Evolutionary conservation across 2,113 vertebrate species (phyloP), one percentile per base, ranked within the genome.

Genomic region (Semnornis frantzii): DNA sequence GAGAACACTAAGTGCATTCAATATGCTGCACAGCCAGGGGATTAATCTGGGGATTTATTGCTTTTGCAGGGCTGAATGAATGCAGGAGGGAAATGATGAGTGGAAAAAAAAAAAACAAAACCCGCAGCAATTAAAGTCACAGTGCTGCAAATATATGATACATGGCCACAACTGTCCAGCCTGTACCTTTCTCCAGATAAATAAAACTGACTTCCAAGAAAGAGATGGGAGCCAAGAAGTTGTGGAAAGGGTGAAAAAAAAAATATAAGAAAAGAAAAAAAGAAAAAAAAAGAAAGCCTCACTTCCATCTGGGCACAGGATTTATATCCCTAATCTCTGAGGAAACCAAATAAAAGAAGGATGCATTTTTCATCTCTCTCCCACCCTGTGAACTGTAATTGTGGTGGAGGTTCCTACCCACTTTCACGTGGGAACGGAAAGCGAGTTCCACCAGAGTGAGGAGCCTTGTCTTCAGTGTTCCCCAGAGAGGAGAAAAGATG

Each of bases 301-400:
- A 12, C 5, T 80, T 94, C 75, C 72, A 74, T 92, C 55, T 89
- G 79, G 82, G 91, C 64, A 87, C 18, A 27, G 79, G 87, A 77
- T 89, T 94, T 91, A 62, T 60, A 83, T 64, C 85, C 76, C 30
- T 89, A 85, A 95, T 92, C 89, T 97, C 91, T 28, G 69, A 91
- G 91, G 91, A 90, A 94, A 90, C 82, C 57, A 68, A 89, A 31
- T 48, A 90, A 83, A 82, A 87, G 31, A 83, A 74, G 65, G 94
- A 89, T 65, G 54, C 37, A 82, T 93, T 95, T 94, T 94, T 97
- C 85, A 75, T 87, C 64, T 72, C 84, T 57, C 60, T 85, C 75
- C 72, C 33, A 1, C 44, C 62, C 64, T 87, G 57, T 80, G 84
- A 93, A 55, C 82, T 82, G 82, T 71, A 93, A 80, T 93, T 95